These are phyloP conservation scores for Scaptodrosophila lebanonensis DNA, from an alignment of 1,140 invertebrate species.

Conservation along the genomic window DNA sequence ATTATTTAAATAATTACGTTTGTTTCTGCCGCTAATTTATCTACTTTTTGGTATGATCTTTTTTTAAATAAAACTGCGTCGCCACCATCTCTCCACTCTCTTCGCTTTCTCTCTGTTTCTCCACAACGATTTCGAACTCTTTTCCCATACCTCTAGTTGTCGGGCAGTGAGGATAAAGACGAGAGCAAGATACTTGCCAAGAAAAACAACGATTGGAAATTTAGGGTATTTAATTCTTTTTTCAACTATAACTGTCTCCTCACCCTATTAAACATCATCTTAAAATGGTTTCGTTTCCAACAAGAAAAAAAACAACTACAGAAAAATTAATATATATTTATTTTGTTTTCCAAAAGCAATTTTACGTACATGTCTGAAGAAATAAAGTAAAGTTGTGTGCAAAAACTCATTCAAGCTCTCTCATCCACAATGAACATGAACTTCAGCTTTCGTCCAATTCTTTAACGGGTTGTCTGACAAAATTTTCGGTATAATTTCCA, in stretches of 20 bases:
- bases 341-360: too few species aligned
- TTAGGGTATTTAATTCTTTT: constrained; percentile 83
- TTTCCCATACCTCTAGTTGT: constrained; percentile 53
- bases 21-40: constrained; percentile 20
- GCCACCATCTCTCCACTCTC: constrained; percentile 16
- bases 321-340: neutral
- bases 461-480: constrained; percentile 8
- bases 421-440: constrained; percentile 7
- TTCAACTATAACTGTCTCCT: constrained; percentile 22
- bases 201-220: constrained; percentile 88
- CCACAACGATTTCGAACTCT: constrained; percentile 25
- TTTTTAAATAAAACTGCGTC: constrained; percentile 13
- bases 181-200: constrained; percentile 79
- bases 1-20: constrained; percentile 11
- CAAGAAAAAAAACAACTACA: constrained; percentile 15
- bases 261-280: constrained; percentile 14
- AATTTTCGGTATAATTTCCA: constrained; percentile 13
- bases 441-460: too few species aligned
- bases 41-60: constrained; percentile 29
- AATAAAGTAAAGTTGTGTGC: too few species aligned
- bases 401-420: constrained; percentile 24
- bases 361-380: too few species aligned
- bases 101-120: constrained; percentile 12
- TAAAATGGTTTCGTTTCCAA: constrained; percentile 44
- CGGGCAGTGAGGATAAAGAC: constrained; percentile 79